Evolutionary conservation across 2,113 vertebrate genomes (phyloP), one percentile per base, ranked within the genome.

Genomic region (Nothocercus julius): DNA sequence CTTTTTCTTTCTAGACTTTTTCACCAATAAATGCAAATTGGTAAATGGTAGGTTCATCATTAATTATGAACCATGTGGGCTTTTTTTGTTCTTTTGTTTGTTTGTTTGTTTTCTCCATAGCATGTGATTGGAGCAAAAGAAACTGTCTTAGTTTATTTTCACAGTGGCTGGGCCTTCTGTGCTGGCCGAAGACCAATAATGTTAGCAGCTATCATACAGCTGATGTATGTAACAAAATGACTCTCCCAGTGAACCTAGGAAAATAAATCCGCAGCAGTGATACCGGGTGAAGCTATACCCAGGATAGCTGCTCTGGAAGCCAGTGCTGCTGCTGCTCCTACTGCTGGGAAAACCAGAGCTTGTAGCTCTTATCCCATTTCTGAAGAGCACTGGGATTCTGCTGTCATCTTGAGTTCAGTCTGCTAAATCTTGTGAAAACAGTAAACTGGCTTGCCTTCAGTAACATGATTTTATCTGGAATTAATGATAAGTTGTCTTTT

Each of bases 401-500:
- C 74, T 66, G 36, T 91, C 82, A 79, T 89, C 86, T 86, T 49
- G 34, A 61, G 30, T 66, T 92, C 59, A 87, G n/a, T 40, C 78
- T 89, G 47, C 47, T 36, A 45, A 87, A 20, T 80, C 78, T 85
- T 80, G 56, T 83, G 72, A 80, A 92, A 96, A 85, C 87, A 92
- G 63, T 91, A 42, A 82, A 85, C 70, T 85, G 85, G 72, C 84
- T 92, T 22, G 62, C 36, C 82, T 93, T 89, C 89, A 83, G 72
- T 61, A 18, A 56, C 3, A 2, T 36, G 75, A 91, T 77, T 87
- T 91, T 93, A 82, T 92, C 84, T 92, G 51, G 49, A 87, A 85
- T 82, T 92, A 92, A 92, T 90, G 79, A 64, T 40, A 89, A 91
- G 63, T 93, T 84, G 34, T 79, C 47, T 91, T 79, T 92, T 62